These are phyloP conservation scores for Brachylomia viminalis DNA, from an alignment of 2,888 invertebrate species.

Conservation along the genomic window DNA sequence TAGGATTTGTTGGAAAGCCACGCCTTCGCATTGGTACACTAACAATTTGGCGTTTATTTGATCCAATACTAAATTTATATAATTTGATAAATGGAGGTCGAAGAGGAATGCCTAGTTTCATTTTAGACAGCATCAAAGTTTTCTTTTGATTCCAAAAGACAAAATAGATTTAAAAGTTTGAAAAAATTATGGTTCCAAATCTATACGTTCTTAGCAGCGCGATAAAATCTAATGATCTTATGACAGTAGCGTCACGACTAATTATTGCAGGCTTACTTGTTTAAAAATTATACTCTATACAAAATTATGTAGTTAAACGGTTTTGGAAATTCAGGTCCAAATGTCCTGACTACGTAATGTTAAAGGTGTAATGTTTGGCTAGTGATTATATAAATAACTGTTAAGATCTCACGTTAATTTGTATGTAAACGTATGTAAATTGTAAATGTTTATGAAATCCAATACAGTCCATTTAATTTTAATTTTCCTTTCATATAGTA, in stretches of 20 bases:
- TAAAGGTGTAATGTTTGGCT: slow-evolving; percentile 60
- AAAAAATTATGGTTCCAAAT: not conserved
- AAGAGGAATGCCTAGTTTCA: not conserved
- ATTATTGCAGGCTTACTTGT: not conserved
- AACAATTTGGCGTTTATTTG: too few species aligned
- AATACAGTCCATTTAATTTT: slow-evolving; percentile 59
- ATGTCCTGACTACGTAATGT: slow-evolving; percentile 45
- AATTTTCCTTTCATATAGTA: not conserved
- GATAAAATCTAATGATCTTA: not conserved
- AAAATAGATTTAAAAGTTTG: not conserved
- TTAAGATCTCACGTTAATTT: slow-evolving; percentile 67
- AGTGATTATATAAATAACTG: slow-evolving; percentile 61
- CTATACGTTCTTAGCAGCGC: not conserved
- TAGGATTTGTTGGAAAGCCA: too few species aligned
- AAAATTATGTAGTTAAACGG: slow-evolving; percentile 52
- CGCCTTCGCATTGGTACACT: too few species aligned
- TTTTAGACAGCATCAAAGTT: not conserved
- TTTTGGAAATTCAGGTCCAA: slow-evolving; percentile 68
- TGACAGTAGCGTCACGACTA: not conserved
- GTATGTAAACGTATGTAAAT: slow-evolving; percentile 41
- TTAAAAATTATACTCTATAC: slow-evolving; percentile 17
- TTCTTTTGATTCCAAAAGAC: not conserved
- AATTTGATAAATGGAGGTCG: too few species aligned
- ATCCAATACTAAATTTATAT: too few species aligned
- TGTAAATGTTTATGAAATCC: slow-evolving; percentile 52